phyloP scores from a whole-genome alignment of 2,113 vertebrate species.

The Chaetodon trifascialis region DNA sequence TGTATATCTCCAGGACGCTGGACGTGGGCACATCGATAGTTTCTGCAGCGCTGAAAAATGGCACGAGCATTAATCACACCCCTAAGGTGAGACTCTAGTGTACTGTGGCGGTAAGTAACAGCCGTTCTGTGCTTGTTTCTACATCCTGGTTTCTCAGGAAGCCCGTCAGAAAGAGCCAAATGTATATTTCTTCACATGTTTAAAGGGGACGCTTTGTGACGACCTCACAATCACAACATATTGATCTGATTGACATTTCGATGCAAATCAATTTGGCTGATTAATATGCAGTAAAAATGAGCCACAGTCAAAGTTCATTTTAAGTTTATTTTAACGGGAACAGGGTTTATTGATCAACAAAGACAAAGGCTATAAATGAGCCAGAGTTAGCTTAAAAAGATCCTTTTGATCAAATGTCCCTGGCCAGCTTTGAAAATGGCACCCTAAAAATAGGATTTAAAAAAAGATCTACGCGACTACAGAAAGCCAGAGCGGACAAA shows the following conservation, averaged over 20 bases:
- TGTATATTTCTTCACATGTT: not conserved
- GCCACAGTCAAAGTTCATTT: not conserved
- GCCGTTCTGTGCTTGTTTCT: not conserved
- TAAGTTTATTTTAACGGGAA: not conserved
- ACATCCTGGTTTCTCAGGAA: not conserved
- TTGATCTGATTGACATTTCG: not conserved
- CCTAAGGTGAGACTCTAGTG: not conserved
- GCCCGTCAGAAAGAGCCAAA: not conserved
- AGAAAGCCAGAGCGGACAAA: not conserved
- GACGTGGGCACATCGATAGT: not conserved
- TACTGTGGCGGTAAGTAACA: not conserved
- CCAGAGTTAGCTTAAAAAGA: not conserved
- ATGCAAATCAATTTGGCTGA: not conserved
- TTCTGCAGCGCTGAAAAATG: constrained; percentile 1
- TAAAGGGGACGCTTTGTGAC: not conserved
- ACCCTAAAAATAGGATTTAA: constrained; percentile 2
- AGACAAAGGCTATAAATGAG: not conserved
- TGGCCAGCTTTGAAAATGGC: not conserved
- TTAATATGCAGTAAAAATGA: not conserved
- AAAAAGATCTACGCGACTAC: not conserved
- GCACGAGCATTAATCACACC: not conserved
- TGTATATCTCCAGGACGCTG: not conserved
- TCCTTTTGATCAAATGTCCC: not conserved
- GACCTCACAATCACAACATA: not conserved
- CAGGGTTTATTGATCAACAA: not conserved